These are phyloP conservation scores for Oscheius onirici DNA, from an alignment of 2,888 invertebrate genomes.

Conservation along the genomic window DNA sequence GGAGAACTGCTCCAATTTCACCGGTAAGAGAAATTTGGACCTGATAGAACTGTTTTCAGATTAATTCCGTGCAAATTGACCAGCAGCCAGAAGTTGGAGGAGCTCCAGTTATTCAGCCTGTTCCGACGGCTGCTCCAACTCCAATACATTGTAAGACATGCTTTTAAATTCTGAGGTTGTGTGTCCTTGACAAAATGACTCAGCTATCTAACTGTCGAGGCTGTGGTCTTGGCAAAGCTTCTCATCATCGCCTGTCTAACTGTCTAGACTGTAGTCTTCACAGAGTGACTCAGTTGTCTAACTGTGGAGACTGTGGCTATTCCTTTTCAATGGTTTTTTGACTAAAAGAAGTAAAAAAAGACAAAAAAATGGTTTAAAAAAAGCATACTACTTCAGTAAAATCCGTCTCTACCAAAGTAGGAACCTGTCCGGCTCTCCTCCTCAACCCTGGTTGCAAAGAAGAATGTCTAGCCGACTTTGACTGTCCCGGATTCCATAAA, in stretches of 20 bases:
- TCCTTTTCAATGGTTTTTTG: too few species aligned
- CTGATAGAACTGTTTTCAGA: neutral
- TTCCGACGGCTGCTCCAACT: conserved; percentile 1
- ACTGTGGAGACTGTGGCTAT: too few species aligned
- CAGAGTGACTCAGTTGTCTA: too few species aligned
- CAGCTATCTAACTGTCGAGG: neutral
- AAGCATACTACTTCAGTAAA: too few species aligned
- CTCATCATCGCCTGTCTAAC: neutral
- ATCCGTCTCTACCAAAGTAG: conserved; percentile 37
- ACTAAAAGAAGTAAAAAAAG: neutral
- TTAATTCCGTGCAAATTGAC: conserved; percentile 8
- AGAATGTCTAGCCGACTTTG: conserved; percentile 54
- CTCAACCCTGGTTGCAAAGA: conserved; percentile 48
- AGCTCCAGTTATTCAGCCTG: neutral
- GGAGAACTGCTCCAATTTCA: neutral
- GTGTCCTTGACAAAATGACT: too few species aligned
- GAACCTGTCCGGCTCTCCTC: conserved; percentile 42
- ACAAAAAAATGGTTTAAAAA: too few species aligned
- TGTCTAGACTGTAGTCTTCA: neutral
- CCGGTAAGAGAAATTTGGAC: neutral
- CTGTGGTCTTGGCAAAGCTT: too few species aligned
- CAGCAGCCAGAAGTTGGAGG: neutral
- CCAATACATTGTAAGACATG: conserved; percentile 2
- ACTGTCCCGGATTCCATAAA: conserved; percentile 63
- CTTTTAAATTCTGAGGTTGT: too few species aligned